phyloP scores from a whole-genome alignment of 2,888 invertebrate genomes.

The Archips crataeganus region DNA sequence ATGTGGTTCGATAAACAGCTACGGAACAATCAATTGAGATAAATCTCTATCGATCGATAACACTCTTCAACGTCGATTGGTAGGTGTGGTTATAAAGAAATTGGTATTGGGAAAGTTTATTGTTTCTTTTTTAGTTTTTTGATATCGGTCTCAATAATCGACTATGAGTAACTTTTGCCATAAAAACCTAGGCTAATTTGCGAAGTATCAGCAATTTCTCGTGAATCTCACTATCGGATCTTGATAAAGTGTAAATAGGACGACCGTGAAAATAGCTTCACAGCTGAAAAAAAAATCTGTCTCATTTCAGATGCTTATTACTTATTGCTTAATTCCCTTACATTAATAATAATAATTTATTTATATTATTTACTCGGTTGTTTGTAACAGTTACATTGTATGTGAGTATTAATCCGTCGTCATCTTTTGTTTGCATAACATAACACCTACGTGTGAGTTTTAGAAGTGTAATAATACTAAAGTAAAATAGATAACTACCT shows the following conservation, averaged over 20 bases:
- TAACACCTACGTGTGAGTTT: background rate
- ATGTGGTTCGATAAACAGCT: background rate
- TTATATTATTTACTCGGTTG: background rate
- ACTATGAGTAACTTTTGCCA: background rate
- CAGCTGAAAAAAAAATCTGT: background rate
- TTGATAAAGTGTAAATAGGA: too few species aligned
- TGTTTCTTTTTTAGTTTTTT: background rate
- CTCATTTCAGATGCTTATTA: background rate
- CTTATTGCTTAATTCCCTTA: too few species aligned
- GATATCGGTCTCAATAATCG: background rate
- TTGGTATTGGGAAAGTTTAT: background rate
- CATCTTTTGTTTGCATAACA: background rate
- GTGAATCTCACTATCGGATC: too few species aligned
- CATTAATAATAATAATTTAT: too few species aligned
- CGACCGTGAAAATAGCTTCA: too few species aligned
- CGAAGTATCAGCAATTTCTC: too few species aligned
- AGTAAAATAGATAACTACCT: too few species aligned
- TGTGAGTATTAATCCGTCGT: background rate
- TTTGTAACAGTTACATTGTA: background rate
- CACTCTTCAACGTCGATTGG: background rate
- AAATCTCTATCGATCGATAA: background rate
- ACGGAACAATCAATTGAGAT: background rate
- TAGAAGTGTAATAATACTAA: background rate
- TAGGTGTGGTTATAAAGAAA: background rate
- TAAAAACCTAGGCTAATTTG: background rate